phyloP scores from a whole-genome alignment of 2,113 vertebrate genomes.

The Ramphastos sulfuratus region DNA sequence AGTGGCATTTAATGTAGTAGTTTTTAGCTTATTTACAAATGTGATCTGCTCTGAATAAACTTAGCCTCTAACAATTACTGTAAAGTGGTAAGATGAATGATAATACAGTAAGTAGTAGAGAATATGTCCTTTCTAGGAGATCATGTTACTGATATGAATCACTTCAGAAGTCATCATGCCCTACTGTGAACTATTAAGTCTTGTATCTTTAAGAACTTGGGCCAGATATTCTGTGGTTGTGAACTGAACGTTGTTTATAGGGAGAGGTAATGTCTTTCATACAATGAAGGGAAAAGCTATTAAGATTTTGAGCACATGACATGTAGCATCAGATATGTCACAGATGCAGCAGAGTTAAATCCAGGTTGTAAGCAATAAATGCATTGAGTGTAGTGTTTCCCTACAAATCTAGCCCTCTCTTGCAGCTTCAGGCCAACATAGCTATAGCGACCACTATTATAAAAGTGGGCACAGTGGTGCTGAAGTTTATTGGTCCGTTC shows the following conservation, averaged over 20 bases:
- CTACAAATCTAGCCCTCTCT: background rate
- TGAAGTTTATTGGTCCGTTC: background rate
- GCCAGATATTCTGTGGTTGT: background rate
- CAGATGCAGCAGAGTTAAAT: background rate
- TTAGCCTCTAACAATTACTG: background rate
- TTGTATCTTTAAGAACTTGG: background rate
- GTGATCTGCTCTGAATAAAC: background rate
- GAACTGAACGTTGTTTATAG: background rate
- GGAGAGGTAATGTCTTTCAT: background rate
- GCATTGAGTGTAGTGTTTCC: background rate
- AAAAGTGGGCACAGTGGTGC: background rate
- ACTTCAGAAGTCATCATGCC: background rate
- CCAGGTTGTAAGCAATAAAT: background rate
- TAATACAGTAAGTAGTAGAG: background rate
- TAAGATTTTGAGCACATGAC: background rate
- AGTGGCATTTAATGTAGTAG: background rate
- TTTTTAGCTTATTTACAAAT: background rate
- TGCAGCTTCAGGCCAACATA: background rate
- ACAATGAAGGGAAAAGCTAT: background rate
- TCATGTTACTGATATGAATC: background rate
- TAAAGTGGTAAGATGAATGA: background rate
- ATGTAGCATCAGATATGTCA: background rate
- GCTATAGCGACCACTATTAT: background rate
- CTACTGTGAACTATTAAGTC: background rate
- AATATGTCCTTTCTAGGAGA: background rate